Evolutionary conservation across 1,140 invertebrate species (phyloP), one percentile per base, ranked within the genome.

Genomic region (Drosophila carrolli): DNA sequence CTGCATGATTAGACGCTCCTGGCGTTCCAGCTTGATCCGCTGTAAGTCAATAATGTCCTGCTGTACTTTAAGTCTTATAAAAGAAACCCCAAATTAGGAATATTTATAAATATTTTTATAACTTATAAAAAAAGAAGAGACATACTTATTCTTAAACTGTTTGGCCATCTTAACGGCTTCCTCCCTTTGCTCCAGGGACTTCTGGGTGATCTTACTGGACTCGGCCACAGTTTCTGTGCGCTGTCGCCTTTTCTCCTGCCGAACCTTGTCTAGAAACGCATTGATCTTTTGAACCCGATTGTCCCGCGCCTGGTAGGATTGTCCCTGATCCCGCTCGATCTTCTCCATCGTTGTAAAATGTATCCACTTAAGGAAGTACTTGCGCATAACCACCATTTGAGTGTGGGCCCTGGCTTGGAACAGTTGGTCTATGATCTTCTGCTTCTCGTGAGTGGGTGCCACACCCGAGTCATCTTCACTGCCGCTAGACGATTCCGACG

Each of bases 1-100:
- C 81, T 95, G 93, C 88, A 94, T 94, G 56, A 95, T 95, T 1
- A 95, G 60, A 77, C 94, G 93, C 55, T 94, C 94, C 91, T 95
- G 95, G 56, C 95, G 93, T 70, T 95, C 93, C 60, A 95, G 80
- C 91, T 95, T 95, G 6, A 93, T 91, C 78, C 94, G 94, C 81
- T 95, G 95, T 9, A 94, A 68, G 37, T 95, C 93, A 44, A 95
- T 95, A 41, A 95, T 94, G 62, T 94, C 93, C 84, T 95, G 94
- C 88, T 95, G 95, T 13, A 94, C 92, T 80, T 94, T 94, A 19
- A 94, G 94, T 72, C 95, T 94, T 56, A 60, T 72, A 66, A 56
- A 16, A 14, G 3, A 14, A 14, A 29, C 1, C 2, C 47, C 6
- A 3, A 9, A 5, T n/a, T 16, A 16, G 0, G 5, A 0, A 35